Percentiles rank a stretch among this genome's conserved stretches.
Evolutionary conservation across 2,113 vertebrate species (phyloP).

Genomic region (Elanus axillaris): DNA sequence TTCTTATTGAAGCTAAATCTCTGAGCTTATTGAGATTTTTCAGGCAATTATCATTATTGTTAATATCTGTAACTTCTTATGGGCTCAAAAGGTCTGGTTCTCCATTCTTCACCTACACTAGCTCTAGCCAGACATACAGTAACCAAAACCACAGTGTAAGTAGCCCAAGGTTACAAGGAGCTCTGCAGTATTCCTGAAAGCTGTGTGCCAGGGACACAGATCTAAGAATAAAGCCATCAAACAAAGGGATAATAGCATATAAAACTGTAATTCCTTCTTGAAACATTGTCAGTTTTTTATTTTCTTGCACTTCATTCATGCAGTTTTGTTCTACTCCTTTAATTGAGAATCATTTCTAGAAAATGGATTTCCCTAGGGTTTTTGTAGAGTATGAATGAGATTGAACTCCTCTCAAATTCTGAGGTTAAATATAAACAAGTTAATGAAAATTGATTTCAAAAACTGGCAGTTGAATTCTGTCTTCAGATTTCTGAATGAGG

Average conservation of each 20-base stretch:
- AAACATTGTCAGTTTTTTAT: background rate
- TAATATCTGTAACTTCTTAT: background rate
- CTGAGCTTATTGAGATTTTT: background rate
- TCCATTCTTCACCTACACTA: background rate
- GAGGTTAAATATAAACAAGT: background rate
- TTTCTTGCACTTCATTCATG: background rate
- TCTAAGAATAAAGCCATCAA: background rate
- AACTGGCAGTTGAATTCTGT: background rate
- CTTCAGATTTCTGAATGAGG: background rate
- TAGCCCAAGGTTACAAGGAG: background rate
- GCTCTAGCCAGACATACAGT: background rate
- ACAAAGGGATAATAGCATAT: background rate
- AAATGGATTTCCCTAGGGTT: background rate
- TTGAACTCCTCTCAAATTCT: background rate
- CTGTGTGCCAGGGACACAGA: background rate
- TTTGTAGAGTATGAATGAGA: background rate
- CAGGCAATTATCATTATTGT: background rate
- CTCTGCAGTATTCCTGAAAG: background rate
- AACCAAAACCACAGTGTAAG: background rate
- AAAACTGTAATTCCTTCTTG: background rate
- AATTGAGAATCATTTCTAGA: background rate
- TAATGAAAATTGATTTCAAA: background rate
- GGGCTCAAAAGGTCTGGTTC: background rate
- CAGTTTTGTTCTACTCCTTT: background rate
- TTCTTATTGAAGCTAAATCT: background rate